Percentiles rank a stretch among this genome's conserved stretches.
Conservation (phyloP, 2,797 vertebrate species). For the Spheniscus humboldti region DNA sequence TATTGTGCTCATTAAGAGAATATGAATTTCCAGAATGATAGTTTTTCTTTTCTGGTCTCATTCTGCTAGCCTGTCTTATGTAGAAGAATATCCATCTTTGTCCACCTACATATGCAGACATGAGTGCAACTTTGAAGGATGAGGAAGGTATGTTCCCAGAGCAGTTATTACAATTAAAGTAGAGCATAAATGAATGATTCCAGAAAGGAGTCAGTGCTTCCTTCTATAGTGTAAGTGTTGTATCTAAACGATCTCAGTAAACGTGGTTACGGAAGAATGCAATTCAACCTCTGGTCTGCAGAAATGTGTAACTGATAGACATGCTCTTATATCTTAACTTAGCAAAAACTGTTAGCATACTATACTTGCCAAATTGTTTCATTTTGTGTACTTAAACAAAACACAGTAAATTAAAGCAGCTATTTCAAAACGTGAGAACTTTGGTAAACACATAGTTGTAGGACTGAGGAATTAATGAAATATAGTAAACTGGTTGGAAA, state of each 20-base stretch:
- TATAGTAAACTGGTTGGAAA: not conserved
- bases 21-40: not conserved
- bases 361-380: not conserved
- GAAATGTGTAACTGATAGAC: not conserved
- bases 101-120: not conserved
- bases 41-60: not conserved
- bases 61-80: not conserved
- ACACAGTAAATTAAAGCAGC: not conserved
- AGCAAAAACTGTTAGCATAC: not conserved
- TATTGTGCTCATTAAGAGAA: not conserved
- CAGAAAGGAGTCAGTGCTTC: not conserved
- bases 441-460: not conserved
- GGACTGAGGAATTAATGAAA: not conserved
- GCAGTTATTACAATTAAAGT: not conserved
- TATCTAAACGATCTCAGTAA: not conserved
- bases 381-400: not conserved
- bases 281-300: not conserved
- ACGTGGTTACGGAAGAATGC: not conserved
- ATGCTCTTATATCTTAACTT: not conserved
- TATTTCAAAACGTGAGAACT: not conserved
- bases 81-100: fast-evolving
- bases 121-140: not conserved
- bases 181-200: not conserved
- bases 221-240: not conserved
- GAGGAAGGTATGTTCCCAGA: not conserved